phyloP scores from a whole-genome alignment of 2,113 vertebrate genomes.

The Anoplopoma fimbria region DNA sequence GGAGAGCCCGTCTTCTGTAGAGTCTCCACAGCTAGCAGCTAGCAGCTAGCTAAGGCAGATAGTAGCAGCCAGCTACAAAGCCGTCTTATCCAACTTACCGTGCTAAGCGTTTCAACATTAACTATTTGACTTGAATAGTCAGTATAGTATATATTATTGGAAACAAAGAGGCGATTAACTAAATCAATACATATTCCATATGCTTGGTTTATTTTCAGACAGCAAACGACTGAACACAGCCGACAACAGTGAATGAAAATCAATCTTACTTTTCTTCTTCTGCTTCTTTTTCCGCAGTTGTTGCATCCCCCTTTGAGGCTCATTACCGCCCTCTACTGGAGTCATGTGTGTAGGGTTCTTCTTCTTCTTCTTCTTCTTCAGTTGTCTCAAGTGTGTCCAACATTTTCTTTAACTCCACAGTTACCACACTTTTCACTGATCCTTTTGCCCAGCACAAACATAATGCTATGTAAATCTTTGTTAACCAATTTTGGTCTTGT shows the following conservation, averaged over 20 bases:
- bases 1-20: not conserved
- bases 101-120: not conserved
- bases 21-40: slow-evolving; percentile 4
- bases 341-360: not conserved
- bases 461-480: not conserved
- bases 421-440: not conserved
- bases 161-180: not conserved
- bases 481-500: not conserved
- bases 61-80: not conserved
- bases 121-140: not conserved
- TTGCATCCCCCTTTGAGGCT: not conserved
- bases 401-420: not conserved
- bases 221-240: not conserved
- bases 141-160: not conserved
- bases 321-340: slow-evolving; percentile 56
- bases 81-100: not conserved
- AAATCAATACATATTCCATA: not conserved
- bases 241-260: not conserved
- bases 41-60: not conserved
- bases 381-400: not conserved
- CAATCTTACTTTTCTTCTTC: not conserved
- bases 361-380: not conserved
- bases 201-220: not conserved
- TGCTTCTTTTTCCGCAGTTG: rapidly evolving
- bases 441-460: not conserved